Conservation (phyloP, 2,113 vertebrate species). For the Trichechus manatus region DNA sequence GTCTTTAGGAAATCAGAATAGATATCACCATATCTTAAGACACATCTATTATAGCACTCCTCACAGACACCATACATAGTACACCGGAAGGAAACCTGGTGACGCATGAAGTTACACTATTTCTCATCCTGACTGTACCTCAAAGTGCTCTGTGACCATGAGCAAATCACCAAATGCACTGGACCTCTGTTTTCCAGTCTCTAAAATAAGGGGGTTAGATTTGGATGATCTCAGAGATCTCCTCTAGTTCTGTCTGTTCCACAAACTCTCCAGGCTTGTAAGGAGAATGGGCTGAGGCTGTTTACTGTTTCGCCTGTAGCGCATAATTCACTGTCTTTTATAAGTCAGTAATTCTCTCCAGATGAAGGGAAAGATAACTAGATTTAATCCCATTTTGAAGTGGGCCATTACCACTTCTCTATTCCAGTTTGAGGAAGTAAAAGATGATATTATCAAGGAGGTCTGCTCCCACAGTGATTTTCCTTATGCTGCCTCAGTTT, state of each 20-base stretch:
- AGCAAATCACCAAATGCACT: not conserved
- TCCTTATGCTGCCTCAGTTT: not conserved
- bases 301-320: not conserved
- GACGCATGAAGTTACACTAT: fast-evolving
- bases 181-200: not conserved
- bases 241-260: not conserved
- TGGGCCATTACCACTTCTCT: not conserved
- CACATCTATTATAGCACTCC: fast-evolving
- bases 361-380: too few relatives aligned
- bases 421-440: not conserved
- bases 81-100: not conserved
- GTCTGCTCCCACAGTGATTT: not conserved
- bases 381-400: not conserved
- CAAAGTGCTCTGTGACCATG: fast-evolving
- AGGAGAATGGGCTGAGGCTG: not conserved
- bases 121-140: not conserved
- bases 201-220: not conserved
- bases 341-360: fast-evolving
- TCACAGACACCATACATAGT: fast-evolving
- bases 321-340: fast-evolving
- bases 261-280: fast-evolving
- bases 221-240: not conserved
- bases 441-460: not conserved
- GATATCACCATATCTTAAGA: not conserved
- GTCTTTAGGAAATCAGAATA: not conserved